A percentile compares a stretch with the other conserved stretches of the same genome.
Conservation (phyloP, 2,888 invertebrate genomes). For the Smittia sp. region DNA sequence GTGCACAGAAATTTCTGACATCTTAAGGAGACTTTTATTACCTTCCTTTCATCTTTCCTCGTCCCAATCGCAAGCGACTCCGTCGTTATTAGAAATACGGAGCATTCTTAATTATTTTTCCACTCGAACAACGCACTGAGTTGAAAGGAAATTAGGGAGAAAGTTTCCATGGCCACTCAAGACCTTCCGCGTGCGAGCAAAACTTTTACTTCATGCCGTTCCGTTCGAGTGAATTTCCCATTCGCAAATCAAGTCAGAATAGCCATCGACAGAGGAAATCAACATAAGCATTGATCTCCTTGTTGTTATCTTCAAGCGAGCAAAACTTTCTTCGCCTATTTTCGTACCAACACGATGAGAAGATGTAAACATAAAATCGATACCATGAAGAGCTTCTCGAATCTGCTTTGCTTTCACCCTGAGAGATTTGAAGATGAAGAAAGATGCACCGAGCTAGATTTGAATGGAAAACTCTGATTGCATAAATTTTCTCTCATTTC, state of each 20-base stretch:
- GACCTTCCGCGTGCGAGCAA: background rate
- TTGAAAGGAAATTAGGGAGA: background rate
- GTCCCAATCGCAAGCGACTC: no score
- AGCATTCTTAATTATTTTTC: background rate
- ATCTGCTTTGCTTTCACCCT: background rate
- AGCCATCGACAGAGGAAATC: conserved; percentile 3
- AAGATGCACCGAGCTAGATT: background rate
- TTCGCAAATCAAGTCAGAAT: conserved; percentile 10
- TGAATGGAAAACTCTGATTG: conserved; percentile 23
- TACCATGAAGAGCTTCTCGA: background rate
- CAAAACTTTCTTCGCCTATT: background rate
- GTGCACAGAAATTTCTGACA: background rate
- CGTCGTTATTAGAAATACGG: no score
- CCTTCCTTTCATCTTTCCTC: background rate
- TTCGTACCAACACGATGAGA: background rate
- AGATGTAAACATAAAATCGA: conserved; percentile 20
- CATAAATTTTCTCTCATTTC: conserved; percentile 11
- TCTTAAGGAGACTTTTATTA: background rate
- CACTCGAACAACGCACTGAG: background rate
- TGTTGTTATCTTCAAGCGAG: background rate
- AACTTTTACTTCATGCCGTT: background rate
- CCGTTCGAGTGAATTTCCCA: background rate
- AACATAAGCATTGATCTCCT: conserved; percentile 3
- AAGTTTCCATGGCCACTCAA: background rate
- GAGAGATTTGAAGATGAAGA: background rate